Base-by-base conservation (phyloP, 2,797 vertebrate species). In the Dryobates pubescens region DNA sequence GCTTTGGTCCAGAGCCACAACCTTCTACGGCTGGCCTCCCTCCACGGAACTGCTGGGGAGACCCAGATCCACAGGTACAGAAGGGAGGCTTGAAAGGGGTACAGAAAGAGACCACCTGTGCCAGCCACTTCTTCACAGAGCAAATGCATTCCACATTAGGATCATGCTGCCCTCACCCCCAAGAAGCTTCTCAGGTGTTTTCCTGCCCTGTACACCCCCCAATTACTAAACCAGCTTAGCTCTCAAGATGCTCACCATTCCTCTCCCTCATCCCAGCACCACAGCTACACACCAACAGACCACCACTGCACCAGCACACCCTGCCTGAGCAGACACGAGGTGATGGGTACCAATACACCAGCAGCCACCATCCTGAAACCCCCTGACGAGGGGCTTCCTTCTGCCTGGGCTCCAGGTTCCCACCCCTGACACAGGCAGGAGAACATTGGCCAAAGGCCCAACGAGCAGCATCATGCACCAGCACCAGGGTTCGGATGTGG, bases 401-500 rank as follows among this genome's bases (percentile, higher is more conserved):
- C 63, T 13, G 6, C 62, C 23, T 4, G 18, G 32, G 49, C 54
- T 59, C 36, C 1, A 3, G 34, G 54, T 7, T 2, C 62, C 13
- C 58, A 36, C n/a, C 51, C 43, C 32, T 1, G 1, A 2, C 2
- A 4, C 9, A 32, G 62, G 7, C 5, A 17, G 62, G 32, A 61
- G 47, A 58, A 57, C 5, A 5, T 8, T 13, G 0, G 49, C 70
- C 77, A 41, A 23, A 59, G 63, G 51, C 71, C 27, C 16, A 5
- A 13, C 0, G 4, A 74, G 79, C 10, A 4, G 54, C 3, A 5
- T 56, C 0, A 2, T 9, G 41, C 59, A 17, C 51, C 13, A 1
- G 2, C 64, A 68, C 69, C n/a, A 2, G n/a, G 58, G 51, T 34
- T 78, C 61, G 36, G 47, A 29, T 2, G 0, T 0, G 4, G 75